Evolutionary conservation across 2,797 vertebrate genomes (phyloP).

Genomic region (Phrynocephalus guinanensis): DNA sequence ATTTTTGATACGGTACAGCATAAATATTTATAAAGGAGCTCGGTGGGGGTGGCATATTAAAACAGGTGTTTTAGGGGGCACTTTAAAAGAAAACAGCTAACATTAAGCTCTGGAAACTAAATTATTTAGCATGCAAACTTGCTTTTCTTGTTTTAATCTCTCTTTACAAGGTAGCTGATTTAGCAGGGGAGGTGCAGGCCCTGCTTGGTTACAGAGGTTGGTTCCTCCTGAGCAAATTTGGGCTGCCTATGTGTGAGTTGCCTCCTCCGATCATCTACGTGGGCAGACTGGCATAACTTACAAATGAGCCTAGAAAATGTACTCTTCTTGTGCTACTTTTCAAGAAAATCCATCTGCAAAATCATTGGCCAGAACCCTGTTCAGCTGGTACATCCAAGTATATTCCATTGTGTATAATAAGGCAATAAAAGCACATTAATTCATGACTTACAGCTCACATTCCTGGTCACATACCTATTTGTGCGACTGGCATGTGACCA

Average conservation of each 20-base stretch:
- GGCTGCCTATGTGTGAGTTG: neutral
- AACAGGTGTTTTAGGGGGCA: constrained; percentile 64
- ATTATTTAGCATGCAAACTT: constrained; percentile 56
- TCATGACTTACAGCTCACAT: too few species aligned
- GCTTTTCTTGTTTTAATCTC: constrained; percentile 17
- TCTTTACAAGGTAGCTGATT: neutral
- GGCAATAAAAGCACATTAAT: too few species aligned
- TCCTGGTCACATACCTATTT: too few species aligned
- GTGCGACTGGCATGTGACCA: too few species aligned
- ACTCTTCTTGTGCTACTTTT: neutral
- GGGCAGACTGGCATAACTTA: too few species aligned
- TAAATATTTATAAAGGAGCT: constrained; percentile 71
- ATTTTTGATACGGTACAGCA: constrained; percentile 62
- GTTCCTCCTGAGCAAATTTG: neutral
- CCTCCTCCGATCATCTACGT: neutral
- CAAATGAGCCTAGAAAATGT: too few species aligned
- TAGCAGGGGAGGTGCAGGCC: neutral
- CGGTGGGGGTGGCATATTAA: constrained; percentile 49
- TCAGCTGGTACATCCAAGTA: too few species aligned
- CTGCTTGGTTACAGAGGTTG: neutral
- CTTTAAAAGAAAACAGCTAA: constrained; percentile 52
- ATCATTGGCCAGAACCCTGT: neutral
- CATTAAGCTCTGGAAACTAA: constrained; percentile 55
- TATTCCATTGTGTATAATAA: too few species aligned
- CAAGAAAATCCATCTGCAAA: neutral